Evolutionary conservation across 2,888 invertebrate genomes (phyloP).

Genomic region (Polyploca ridens): DNA sequence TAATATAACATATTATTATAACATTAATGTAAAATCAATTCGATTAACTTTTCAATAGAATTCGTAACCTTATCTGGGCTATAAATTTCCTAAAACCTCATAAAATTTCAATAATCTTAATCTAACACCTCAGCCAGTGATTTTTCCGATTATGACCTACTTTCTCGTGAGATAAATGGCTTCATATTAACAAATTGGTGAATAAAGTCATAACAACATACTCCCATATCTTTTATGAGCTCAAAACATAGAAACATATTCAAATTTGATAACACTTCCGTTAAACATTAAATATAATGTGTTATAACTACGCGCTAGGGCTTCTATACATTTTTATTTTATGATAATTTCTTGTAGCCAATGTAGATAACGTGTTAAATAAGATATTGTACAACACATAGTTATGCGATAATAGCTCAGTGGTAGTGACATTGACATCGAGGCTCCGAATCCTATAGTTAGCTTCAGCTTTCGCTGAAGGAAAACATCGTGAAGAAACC

Average conservation of each 20-base stretch:
- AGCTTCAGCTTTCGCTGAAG: too few species aligned
- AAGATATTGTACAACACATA: too few species aligned
- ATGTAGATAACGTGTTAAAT: too few species aligned
- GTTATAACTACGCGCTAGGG: background rate
- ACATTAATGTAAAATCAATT: too few species aligned
- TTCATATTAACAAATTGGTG: background rate
- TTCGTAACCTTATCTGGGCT: background rate
- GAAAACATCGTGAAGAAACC: too few species aligned
- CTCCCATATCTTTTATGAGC: background rate
- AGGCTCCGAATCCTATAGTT: too few species aligned
- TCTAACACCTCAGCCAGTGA: background rate
- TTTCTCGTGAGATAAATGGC: conserved; percentile 1
- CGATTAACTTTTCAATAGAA: too few species aligned
- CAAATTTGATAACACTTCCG: background rate
- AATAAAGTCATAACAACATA: background rate
- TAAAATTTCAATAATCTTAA: conserved; percentile 4
- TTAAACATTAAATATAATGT: background rate
- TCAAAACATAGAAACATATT: background rate
- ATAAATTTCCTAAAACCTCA: background rate
- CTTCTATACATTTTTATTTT: background rate
- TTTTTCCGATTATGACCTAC: conserved; percentile 1
- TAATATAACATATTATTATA: too few species aligned
- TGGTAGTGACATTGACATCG: too few species aligned
- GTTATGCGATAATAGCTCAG: too few species aligned
- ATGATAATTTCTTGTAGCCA: too few species aligned